Percentiles rank a stretch among this genome's conserved stretches.
phyloP scores from a whole-genome alignment of 2,888 invertebrate species.

The Apotomis turbidana region DNA sequence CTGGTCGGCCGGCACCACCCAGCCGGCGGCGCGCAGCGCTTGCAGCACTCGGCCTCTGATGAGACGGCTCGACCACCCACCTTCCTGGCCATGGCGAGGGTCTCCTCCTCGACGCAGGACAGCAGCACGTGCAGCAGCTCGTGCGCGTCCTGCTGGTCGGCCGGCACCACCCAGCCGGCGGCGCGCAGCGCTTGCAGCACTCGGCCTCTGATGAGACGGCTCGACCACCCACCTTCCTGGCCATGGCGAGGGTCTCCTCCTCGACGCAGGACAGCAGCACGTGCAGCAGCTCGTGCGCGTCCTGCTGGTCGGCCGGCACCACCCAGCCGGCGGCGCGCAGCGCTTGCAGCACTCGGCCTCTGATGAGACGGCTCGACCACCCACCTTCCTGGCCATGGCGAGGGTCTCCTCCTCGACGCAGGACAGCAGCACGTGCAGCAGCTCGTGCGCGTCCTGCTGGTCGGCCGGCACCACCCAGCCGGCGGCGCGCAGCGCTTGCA shows the following conservation, averaged over 20 bases:
- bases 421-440: slow-evolving; percentile 94
- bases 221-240: slow-evolving; percentile 77
- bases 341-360: slow-evolving; percentile 68
- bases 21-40: slow-evolving; percentile 89
- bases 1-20: slow-evolving; percentile 95
- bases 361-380: too few species aligned
- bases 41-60: too few species aligned
- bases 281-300: slow-evolving; percentile 96
- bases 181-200: slow-evolving; percentile 85
- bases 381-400: slow-evolving; percentile 84
- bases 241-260: slow-evolving; percentile 88
- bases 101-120: slow-evolving; percentile 95
- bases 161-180: slow-evolving; percentile 93
- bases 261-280: slow-evolving; percentile 95
- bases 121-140: slow-evolving; percentile 95
- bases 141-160: slow-evolving; percentile 97
- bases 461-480: slow-evolving; percentile 95
- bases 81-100: slow-evolving; percentile 83
- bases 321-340: slow-evolving; percentile 92
- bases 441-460: slow-evolving; percentile 97
- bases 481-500: slow-evolving; percentile 86
- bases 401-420: slow-evolving; percentile 94
- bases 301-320: slow-evolving; percentile 95
- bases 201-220: too few species aligned
- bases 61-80: slow-evolving; percentile 57